Evolutionary conservation across 1,140 invertebrate genomes (phyloP), one percentile per base, ranked within the genome.

Genomic region (Schmidtea mediterranea): DNA sequence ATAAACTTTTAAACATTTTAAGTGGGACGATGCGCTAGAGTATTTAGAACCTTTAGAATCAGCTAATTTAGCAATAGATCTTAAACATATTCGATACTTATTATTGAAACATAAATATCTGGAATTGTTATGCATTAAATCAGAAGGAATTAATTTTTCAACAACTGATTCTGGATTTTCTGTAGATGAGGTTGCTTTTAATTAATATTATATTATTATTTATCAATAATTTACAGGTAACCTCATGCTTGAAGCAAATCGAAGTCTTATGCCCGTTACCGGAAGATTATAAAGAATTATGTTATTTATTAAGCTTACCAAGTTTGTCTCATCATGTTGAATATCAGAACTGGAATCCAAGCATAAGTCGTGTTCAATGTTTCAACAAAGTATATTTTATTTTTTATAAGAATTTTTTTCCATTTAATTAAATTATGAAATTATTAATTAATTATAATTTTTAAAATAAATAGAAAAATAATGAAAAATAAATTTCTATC

Each of bases 21-120:
- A 90, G 67, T 94, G 87, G 87, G 87, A 95, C 65, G 84, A 92
- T 65, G 83, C 81, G 1, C 67, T 90, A 15, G 82, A 92, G 58
- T 95, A 94, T 63, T 78, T 94, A 46, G 82, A 92, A 65, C 87
- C 87, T 0, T 67, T 95, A n/a, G 77, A 81, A 62, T 72, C 75
- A 1, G 65, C 55, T 12, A 52, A 83, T 1, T 76, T 67, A n/a
- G 58, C 52, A 8, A 71, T 71, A 51, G 54, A 67, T 46, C 52
- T 57, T 59, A 73, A 77, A 52, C 75, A 75, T 59, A 86, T 90
- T 59, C 66, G 69, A 49, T 92, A 82, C 57, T 69, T 77, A 15
- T 79, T 94, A 46, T 69, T 83, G 26, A 76, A 79, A 57, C 82
- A 87, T 63, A 90, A 92, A 63, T 94, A 86, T 63, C 75, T 87